Evolutionary conservation across 1,140 invertebrate species (phyloP), one percentile per base, ranked within the genome.

Genomic region (Anastrepha obliqua): DNA sequence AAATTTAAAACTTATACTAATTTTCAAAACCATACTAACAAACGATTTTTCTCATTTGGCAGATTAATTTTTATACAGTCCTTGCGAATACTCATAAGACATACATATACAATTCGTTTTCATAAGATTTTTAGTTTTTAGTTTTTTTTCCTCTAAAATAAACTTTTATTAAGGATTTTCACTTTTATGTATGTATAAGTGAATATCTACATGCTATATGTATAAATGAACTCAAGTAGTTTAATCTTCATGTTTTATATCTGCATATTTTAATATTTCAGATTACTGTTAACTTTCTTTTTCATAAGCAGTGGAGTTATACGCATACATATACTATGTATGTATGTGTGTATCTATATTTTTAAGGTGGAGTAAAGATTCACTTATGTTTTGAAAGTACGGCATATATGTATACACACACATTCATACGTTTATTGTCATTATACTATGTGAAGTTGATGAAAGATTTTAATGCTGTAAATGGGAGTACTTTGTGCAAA

Each of bases 241-340:
- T 5, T 67, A 29, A 29, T 67, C 6, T 8, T 8, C 20, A 85
- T 58, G 11, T 85, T 85, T 85, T 17, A 51, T 85, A 9, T 85
- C 47, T 44, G 6, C 11, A 51, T 85, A 9, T 85, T 85, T 44
- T 47, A 13, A 7, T 47, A 65, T 59, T 86, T 20, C 8, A 67
- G 65, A 29, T 60, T 17, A 60, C 29, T 86, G 85, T 86, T 86
- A 62, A 62, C 62, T 86, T 86, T 44, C 51, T 86, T 86, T 60
- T 17, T 9, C 74, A 55, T 20, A 81, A 81, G n/a, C n/a, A 17
- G 47, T 55, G 17, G 9, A 9, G 17, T 81, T 58, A 20, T 55
- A 7, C 3, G 6, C 47, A 81, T 15, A 11, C 70, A 74, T 70
- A 29, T 29, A 39, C 39, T 64, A 13, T 44, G 42, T 44, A 74